Conservation (phyloP, 2,797 vertebrate species). For the Heliangelus exortis region DNA sequence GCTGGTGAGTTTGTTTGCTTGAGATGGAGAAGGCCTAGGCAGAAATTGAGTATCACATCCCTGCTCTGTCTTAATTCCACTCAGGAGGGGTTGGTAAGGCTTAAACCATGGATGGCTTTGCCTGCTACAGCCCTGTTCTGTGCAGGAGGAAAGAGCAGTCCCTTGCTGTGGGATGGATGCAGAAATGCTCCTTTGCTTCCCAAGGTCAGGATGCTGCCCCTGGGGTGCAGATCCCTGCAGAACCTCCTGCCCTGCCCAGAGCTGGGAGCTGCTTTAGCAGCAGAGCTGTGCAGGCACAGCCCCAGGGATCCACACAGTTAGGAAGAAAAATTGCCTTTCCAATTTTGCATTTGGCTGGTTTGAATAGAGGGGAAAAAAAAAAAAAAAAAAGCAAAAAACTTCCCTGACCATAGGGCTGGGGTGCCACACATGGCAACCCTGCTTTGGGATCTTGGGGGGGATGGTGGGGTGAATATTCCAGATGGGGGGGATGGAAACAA, state of each 20-base stretch:
- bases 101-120: background rate
- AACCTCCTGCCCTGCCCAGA: background rate
- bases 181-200: rapidly evolving
- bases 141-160: background rate
- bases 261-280: background rate
- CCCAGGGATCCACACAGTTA: background rate
- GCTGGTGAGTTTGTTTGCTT: background rate
- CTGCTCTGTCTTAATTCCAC: background rate
- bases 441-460: background rate
- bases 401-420: background rate
- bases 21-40: background rate
- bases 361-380: background rate
- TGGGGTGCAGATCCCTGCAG: rapidly evolving
- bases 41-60: background rate
- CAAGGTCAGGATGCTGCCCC: background rate
- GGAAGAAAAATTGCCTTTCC: background rate
- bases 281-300: background rate
- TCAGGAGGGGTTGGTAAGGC: background rate
- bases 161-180: background rate
- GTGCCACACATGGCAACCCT: rapidly evolving
- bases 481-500: rapidly evolving
- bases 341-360: rapidly evolving
- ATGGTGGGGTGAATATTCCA: rapidly evolving
- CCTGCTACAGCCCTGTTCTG: rapidly evolving
- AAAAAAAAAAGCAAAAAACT: background rate